These are phyloP conservation scores for Nudaria mundana DNA, from an alignment of 2,888 invertebrate species.

Conservation along the genomic window DNA sequence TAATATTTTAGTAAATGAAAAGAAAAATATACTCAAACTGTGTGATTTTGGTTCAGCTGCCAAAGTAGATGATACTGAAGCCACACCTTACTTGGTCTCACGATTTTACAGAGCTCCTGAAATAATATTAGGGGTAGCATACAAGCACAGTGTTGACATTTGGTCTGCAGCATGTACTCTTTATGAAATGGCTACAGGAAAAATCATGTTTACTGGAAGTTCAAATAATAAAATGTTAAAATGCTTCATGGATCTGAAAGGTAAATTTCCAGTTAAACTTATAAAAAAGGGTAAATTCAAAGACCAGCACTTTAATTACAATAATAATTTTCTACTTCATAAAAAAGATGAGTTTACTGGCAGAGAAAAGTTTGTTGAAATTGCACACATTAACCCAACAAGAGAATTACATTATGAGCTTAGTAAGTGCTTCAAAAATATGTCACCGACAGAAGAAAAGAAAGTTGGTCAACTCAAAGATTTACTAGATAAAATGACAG, in stretches of 20 bases:
- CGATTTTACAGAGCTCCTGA: conserved; percentile 99
- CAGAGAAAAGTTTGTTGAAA: conserved; percentile 95
- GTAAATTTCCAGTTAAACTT: conserved; percentile 97
- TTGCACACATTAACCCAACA: conserved; percentile 90
- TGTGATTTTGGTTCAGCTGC: conserved; percentile 99
- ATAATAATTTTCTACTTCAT: conserved; percentile 97
- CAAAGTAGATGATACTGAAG: conserved; percentile 95
- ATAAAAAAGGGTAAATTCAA: conserved; percentile 96
- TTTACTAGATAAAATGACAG: conserved; percentile 93
- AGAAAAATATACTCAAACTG: conserved; percentile 95
- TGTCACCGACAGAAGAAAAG: conserved; percentile 90
- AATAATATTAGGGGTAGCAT: conserved; percentile 97
- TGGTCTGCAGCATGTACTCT: conserved; percentile 99
- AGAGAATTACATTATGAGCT: conserved; percentile 95
- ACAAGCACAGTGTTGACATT: conserved; percentile 97
- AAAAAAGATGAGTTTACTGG: conserved; percentile 99
- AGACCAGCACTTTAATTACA: conserved; percentile 97
- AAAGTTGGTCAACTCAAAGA: conserved; percentile 96
- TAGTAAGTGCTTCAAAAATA: conserved; percentile 88
- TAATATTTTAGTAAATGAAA: conserved; percentile 99
- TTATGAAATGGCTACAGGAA: conserved; percentile 98
- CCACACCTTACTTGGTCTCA: conserved; percentile 98
- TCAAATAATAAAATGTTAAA: conserved; percentile 99
- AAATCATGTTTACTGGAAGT: conserved; percentile 98
- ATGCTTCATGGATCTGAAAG: conserved; percentile 98